These are phyloP conservation scores for Petrolisthes cinctipes DNA, from an alignment of 2,888 invertebrate genomes.

Conservation along the genomic window DNA sequence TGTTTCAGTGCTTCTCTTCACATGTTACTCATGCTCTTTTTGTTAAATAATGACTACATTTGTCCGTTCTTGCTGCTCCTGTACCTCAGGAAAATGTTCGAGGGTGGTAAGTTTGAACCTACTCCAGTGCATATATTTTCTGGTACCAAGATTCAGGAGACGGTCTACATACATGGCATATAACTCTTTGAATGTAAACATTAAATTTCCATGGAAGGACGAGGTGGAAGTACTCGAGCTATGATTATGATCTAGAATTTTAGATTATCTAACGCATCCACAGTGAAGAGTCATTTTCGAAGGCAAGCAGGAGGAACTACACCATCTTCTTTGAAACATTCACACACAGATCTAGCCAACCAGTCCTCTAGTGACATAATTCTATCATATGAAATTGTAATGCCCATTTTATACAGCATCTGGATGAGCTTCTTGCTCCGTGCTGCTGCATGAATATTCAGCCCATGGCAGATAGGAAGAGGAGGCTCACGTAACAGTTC, in stretches of 20 bases:
- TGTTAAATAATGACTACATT: not conserved
- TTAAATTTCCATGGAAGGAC: too few species aligned
- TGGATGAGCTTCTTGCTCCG: not conserved
- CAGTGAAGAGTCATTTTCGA: too few species aligned
- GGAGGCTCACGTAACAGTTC: not conserved
- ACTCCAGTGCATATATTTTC: not conserved
- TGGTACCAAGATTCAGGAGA: not conserved
- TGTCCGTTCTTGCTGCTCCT: not conserved
- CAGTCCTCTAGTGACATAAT: too few species aligned
- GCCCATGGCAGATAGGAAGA: not conserved
- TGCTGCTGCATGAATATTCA: not conserved
- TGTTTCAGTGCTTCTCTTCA: not conserved
- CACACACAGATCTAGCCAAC: too few species aligned
- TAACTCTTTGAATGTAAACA: not conserved
- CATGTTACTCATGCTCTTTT: not conserved
- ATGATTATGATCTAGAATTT: too few species aligned
- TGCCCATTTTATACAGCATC: conserved; percentile 1
- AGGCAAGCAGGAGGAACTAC: too few species aligned
- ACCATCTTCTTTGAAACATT: too few species aligned
- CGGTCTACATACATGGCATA: conserved; percentile 1
- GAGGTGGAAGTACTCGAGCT: too few species aligned
- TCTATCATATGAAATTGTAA: not conserved
- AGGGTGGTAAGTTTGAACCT: not conserved
- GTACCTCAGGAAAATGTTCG: not conserved
- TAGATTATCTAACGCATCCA: too few species aligned